Conservation (phyloP, 2,113 vertebrate species). For the Siniperca chuatsi region DNA sequence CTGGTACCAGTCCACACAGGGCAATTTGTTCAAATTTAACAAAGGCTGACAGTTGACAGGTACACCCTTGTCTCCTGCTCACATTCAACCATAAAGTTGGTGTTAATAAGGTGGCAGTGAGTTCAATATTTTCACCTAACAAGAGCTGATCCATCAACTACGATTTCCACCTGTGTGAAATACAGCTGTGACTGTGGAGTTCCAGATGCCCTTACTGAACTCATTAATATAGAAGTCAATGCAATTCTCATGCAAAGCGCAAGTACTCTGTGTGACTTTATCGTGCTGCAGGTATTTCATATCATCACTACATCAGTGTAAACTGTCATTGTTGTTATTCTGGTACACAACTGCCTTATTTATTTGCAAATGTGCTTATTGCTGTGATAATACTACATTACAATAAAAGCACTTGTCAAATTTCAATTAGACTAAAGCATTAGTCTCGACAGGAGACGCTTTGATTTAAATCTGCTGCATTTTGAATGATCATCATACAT, state of each 20-base stretch:
- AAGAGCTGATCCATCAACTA: conserved; percentile 14
- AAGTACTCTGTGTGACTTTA: conserved; percentile 3
- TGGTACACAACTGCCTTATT: background rate
- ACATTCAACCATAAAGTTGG: background rate
- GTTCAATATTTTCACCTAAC: conserved; percentile 19
- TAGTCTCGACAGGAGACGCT: background rate
- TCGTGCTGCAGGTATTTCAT: background rate
- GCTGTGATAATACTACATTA: background rate
- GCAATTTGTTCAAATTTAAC: conserved; percentile 56
- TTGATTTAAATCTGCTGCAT: conserved; percentile 20
- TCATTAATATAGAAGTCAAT: conserved; percentile 16
- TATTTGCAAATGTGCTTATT: conserved; percentile 3
- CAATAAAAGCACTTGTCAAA: conserved; percentile 6
- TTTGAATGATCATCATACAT: background rate
- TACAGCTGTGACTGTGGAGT: conserved; percentile 5
- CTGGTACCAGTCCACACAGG: conserved; percentile 9
- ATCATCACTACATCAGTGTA: background rate
- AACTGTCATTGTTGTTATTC: background rate
- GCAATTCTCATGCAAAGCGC: background rate
- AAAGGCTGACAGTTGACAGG: conserved; percentile 24
- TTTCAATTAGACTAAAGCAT: conserved; percentile 28
- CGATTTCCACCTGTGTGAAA: conserved; percentile 6
- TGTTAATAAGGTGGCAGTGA: conserved; percentile 27
- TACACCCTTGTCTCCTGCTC: background rate
- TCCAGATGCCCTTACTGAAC: conserved; percentile 19